A percentile compares a stretch with the other conserved stretches of the same genome.
phyloP scores from a whole-genome alignment of 2,888 invertebrate species.

The Drosophila kuntzei region DNA sequence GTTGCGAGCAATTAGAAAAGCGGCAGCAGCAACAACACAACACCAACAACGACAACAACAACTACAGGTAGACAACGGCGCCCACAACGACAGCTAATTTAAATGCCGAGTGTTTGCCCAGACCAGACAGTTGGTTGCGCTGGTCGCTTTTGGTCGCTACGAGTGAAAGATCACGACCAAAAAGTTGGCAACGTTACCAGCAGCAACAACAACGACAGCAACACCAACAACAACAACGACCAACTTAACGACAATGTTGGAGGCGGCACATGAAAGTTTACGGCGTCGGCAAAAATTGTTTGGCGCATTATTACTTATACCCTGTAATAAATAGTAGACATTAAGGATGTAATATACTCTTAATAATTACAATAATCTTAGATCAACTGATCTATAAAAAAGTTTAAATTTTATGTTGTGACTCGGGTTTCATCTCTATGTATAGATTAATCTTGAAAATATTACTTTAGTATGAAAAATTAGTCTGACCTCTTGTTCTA shows the following conservation, averaged over 20 bases:
- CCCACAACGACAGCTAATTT: slow-evolving; percentile 76
- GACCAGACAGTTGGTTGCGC: slow-evolving; percentile 47
- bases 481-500: too few relatives aligned
- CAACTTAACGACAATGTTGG: slow-evolving; percentile 54
- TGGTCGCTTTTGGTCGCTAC: slow-evolving; percentile 47
- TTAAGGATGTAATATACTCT: neutral
- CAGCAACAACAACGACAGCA: slow-evolving; percentile 24
- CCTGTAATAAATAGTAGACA: slow-evolving; percentile 3
- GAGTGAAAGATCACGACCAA: slow-evolving; percentile 82
- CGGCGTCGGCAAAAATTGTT: slow-evolving; percentile 71
- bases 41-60: slow-evolving; percentile 28
- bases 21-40: slow-evolving; percentile 26
- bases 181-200: slow-evolving; percentile 65
- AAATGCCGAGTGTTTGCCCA: slow-evolving; percentile 66
- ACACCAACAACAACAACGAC: slow-evolving; percentile 30
- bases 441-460: too few relatives aligned
- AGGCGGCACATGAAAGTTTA: slow-evolving; percentile 80
- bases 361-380: neutral
- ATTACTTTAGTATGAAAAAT: too few relatives aligned
- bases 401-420: neutral
- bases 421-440: too few relatives aligned
- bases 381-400: neutral
- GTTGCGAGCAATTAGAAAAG: slow-evolving; percentile 73
- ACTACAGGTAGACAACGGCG: slow-evolving; percentile 55
- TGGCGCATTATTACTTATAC: slow-evolving; percentile 59